Percentiles rank a stretch among this genome's conserved stretches.
Evolutionary conservation across 2,888 invertebrate genomes (phyloP).

Genomic region (Arrhopalites spinosus): DNA sequence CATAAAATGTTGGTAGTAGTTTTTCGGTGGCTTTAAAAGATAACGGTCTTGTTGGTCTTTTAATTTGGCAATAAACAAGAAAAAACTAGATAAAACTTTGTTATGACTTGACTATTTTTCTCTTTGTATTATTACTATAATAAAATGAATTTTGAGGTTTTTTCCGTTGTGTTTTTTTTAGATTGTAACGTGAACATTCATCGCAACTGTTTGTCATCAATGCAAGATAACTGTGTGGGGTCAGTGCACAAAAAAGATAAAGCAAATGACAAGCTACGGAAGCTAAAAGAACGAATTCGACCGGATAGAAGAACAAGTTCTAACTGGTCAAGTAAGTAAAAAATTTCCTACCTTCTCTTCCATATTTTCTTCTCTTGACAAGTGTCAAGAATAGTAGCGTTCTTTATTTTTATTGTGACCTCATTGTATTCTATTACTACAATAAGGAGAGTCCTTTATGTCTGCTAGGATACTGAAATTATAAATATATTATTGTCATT

Average conservation of each 20-base stretch:
- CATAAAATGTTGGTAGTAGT: neutral
- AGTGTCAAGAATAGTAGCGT: no score
- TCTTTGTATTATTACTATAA: neutral
- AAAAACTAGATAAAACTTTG: neutral
- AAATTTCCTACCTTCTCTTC: no score
- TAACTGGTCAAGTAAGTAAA: constrained; percentile 32
- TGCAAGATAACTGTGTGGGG: constrained; percentile 82
- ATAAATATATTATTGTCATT: neutral
- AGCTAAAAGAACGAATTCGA: constrained; percentile 72
- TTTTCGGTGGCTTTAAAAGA: neutral
- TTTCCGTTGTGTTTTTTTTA: constrained; percentile 58
- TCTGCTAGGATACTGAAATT: no score
- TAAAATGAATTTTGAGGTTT: neutral
- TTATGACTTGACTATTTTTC: neutral
- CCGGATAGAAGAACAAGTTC: constrained; percentile 55
- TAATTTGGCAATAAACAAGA: constrained; percentile 1
- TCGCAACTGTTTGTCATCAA: constrained; percentile 75
- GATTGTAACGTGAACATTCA: constrained; percentile 89
- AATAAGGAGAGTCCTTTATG: no score
- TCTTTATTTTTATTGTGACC: no score
- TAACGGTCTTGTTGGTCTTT: neutral
- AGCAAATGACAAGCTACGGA: constrained; percentile 72
- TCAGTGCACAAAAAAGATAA: constrained; percentile 63
- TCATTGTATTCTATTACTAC: no score
- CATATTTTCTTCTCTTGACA: neutral